A percentile compares a stretch with the other conserved stretches of the same genome.
Evolutionary conservation across 2,888 invertebrate genomes (phyloP).

Genomic region (Autographa gamma): DNA sequence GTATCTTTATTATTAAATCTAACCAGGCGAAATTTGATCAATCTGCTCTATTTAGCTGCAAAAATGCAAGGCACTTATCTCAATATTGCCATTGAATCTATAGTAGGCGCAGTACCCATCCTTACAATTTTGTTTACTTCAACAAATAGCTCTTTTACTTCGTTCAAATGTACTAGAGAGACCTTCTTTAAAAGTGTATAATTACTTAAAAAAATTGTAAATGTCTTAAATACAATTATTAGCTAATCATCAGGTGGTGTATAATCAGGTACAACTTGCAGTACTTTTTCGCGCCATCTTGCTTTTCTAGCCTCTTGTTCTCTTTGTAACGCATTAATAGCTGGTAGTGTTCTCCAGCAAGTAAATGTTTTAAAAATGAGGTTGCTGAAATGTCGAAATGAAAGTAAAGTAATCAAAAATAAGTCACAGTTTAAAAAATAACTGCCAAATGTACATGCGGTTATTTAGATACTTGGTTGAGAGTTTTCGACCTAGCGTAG

Average conservation of each 20-base stretch:
- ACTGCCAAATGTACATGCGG: too few relatives aligned
- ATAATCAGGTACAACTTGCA: conserved; percentile 92
- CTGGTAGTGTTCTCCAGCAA: conserved; percentile 91
- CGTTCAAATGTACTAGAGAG: background rate
- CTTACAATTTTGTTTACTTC: background rate
- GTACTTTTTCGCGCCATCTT: conserved; percentile 92
- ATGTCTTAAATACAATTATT: background rate
- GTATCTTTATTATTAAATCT: too few relatives aligned
- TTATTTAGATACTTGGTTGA: too few relatives aligned
- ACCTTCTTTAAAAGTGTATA: background rate
- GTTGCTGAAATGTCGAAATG: conserved; percentile 72
- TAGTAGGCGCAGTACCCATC: background rate
- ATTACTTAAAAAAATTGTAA: background rate
- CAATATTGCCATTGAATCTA: background rate
- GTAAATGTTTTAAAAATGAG: conserved; percentile 80
- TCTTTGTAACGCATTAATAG: conserved; percentile 90
- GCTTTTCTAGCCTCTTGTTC: conserved; percentile 91
- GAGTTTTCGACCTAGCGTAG: too few relatives aligned
- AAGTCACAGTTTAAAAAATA: too few relatives aligned
- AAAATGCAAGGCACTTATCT: background rate
- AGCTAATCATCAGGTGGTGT: conserved; percentile 86
- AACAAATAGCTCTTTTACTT: background rate
- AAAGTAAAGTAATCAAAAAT: too few relatives aligned
- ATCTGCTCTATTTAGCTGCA: too few relatives aligned
- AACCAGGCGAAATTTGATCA: too few relatives aligned